Evolutionary conservation across 2,888 invertebrate species (phyloP).

Genomic region (Scaptodrosophila latifasciaeformis): DNA sequence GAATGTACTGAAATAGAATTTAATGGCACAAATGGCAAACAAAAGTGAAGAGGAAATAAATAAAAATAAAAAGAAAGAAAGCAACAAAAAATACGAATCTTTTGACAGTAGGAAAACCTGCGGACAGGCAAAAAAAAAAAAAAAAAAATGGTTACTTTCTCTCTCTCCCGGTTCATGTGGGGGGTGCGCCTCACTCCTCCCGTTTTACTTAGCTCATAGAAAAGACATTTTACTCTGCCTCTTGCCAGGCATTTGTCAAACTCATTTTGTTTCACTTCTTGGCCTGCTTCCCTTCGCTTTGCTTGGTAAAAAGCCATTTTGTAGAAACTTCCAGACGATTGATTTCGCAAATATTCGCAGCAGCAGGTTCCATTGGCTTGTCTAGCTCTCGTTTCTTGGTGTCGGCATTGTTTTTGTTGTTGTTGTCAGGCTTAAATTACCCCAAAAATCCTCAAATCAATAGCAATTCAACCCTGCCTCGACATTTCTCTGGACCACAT

Average conservation of each 20-base stretch:
- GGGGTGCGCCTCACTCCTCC: slow-evolving; percentile 31
- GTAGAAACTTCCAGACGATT: slow-evolving; percentile 67
- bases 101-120: slow-evolving; percentile 43
- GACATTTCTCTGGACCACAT: no score
- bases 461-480: neutral
- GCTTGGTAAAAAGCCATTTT: slow-evolving; percentile 59
- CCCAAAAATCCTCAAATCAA: slow-evolving; percentile 28
- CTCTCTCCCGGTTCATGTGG: slow-evolving; percentile 24
- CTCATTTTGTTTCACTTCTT: slow-evolving; percentile 18
- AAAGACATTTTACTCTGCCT: neutral
- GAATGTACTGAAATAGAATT: slow-evolving; percentile 64
- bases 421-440: slow-evolving; percentile 34
- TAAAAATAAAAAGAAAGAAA: slow-evolving; percentile 34
- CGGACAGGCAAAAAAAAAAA: slow-evolving; percentile 18
- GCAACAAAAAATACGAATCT: no score
- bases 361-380: slow-evolving; percentile 2
- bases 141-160: slow-evolving; percentile 7
- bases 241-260: slow-evolving; percentile 20
- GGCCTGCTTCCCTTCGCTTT: slow-evolving; percentile 39
- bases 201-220: slow-evolving; percentile 2
- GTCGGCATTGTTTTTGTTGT: no score
- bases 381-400: neutral
- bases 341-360: slow-evolving; percentile 59
- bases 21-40: slow-evolving; percentile 49
- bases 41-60: slow-evolving; percentile 56